These are phyloP conservation scores for Drosophila watanabei DNA, from an alignment of 1,140 invertebrate species.

Conservation along the genomic window DNA sequence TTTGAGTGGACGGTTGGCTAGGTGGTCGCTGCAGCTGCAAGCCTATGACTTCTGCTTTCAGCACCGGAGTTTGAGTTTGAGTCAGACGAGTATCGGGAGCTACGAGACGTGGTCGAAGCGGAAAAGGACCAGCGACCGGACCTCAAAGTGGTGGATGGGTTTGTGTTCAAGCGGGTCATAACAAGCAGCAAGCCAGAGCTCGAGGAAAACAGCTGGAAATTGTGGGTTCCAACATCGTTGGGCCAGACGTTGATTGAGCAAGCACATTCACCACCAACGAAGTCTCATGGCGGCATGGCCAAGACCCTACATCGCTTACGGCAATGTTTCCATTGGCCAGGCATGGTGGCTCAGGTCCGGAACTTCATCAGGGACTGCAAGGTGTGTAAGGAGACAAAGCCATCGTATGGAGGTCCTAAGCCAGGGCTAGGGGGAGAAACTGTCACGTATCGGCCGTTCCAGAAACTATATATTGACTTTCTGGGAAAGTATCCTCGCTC, in stretches of 20 bases:
- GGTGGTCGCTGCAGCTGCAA: not conserved
- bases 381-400: not conserved
- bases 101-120: not conserved
- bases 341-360: not conserved
- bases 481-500: no score
- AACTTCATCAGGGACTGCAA: not conserved
- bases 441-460: no score
- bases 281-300: not conserved
- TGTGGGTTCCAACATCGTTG: no score
- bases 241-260: no score
- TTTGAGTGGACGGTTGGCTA: not conserved
- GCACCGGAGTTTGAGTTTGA: conserved; percentile 2
- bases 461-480: no score
- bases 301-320: conserved; percentile 8
- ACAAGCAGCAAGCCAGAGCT: not conserved
- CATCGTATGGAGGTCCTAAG: no score
- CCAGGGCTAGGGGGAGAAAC: no score
- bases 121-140: not conserved
- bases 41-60: no score
- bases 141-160: not conserved
- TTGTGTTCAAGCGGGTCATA: no score
- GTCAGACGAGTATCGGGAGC: not conserved
- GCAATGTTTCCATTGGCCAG: conserved; percentile 2
- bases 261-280: not conserved
- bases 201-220: no score